Conservation (phyloP, 2,113 vertebrate species). For the Gulo gulo region DNA sequence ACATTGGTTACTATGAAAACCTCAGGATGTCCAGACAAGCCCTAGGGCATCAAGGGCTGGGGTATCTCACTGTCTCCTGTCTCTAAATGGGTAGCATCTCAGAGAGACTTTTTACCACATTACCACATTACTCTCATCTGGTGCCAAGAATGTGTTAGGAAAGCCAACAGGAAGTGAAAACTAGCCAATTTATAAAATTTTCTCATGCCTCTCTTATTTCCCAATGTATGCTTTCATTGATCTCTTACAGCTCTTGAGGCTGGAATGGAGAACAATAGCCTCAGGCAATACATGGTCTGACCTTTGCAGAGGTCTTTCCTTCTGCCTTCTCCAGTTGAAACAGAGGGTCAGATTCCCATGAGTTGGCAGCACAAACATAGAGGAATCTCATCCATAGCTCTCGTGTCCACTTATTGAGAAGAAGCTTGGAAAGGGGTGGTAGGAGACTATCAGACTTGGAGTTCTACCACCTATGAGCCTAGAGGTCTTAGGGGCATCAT, state of each 20-base stretch:
- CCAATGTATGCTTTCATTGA: constrained; percentile 44
- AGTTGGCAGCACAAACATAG: not conserved
- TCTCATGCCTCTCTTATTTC: constrained; percentile 69
- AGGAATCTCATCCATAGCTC: not conserved
- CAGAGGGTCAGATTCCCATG: not conserved
- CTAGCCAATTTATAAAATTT: constrained; percentile 52
- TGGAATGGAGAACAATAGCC: constrained; percentile 43
- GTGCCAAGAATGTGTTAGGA: constrained; percentile 61
- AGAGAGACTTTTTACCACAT: constrained; percentile 59
- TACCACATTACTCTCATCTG: constrained; percentile 63
- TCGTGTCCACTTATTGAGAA: not conserved
- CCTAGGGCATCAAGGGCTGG: not conserved
- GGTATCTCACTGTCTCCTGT: constrained; percentile 1
- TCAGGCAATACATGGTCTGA: not conserved
- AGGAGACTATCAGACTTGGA: not conserved
- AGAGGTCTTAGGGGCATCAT: not conserved
- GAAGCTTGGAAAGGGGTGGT: not conserved
- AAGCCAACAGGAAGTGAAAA: constrained; percentile 38
- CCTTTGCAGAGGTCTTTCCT: not conserved
- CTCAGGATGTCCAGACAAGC: constrained; percentile 51
- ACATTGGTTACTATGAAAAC: constrained; percentile 49
- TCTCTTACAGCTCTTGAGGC: constrained; percentile 40
- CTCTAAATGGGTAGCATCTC: constrained; percentile 44
- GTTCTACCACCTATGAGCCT: not conserved
- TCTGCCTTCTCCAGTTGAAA: not conserved